Percentiles rank a stretch among this genome's conserved stretches.
These are phyloP conservation scores for Acrossocheilus fasciatus DNA, from an alignment of 2,797 vertebrate species.

Conservation along the genomic window DNA sequence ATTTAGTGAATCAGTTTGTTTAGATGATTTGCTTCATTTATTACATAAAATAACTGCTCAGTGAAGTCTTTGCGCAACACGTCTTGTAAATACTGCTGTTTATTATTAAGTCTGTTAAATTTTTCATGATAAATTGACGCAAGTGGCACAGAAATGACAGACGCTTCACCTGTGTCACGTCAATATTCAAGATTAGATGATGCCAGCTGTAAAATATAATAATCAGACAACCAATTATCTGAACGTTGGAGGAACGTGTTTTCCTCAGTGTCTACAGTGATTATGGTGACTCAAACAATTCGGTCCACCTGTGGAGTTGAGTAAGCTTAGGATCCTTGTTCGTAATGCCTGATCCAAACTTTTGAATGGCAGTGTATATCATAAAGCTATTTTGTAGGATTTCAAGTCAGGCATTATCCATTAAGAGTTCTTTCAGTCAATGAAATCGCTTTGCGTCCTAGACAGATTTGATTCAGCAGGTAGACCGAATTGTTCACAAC, in stretches of 20 bases:
- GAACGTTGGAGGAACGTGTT: background rate
- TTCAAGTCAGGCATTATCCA: background rate
- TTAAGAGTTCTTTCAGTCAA: background rate
- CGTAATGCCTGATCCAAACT: background rate
- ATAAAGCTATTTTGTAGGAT: background rate
- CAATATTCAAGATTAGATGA: background rate
- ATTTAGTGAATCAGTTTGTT: background rate
- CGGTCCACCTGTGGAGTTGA: background rate
- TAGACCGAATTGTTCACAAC: background rate
- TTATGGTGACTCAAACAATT: background rate
- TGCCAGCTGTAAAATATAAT: background rate
- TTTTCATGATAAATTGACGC: background rate
- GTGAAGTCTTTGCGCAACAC: background rate
- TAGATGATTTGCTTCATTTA: background rate
- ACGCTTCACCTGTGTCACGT: background rate
- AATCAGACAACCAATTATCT: background rate
- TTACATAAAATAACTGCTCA: background rate
- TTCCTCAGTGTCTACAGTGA: background rate
- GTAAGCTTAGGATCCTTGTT: background rate
- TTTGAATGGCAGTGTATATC: background rate
- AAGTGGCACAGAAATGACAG: background rate
- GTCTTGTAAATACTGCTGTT: background rate
- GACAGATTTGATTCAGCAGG: background rate
- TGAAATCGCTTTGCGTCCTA: background rate
- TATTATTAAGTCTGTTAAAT: background rate